phyloP scores from a whole-genome alignment of 2,888 invertebrate genomes.

The Chrysodeixis includens region DNA sequence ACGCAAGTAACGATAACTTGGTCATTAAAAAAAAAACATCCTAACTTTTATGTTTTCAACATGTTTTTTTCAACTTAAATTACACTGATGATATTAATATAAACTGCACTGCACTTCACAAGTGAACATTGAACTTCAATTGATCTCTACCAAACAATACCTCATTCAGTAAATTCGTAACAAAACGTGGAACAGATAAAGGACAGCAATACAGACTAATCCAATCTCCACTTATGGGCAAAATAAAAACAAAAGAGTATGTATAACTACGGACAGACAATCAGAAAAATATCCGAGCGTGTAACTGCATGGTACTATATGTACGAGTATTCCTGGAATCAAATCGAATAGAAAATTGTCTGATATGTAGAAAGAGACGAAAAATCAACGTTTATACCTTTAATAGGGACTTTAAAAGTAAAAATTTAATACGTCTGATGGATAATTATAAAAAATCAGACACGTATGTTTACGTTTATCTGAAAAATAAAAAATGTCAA shows the following conservation, averaged over 20 bases:
- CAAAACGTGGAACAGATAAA: constrained; percentile 30
- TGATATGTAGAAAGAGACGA: constrained; percentile 31
- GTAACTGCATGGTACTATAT: constrained; percentile 50
- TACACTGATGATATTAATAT: too few relatives aligned
- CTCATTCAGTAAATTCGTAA: constrained; percentile 41
- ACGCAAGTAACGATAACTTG: too few relatives aligned
- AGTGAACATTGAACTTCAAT: background rate
- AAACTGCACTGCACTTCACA: background rate
- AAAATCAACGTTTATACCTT: constrained; percentile 20
- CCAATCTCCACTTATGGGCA: constrained; percentile 52
- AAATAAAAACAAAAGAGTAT: constrained; percentile 51
- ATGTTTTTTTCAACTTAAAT: too few relatives aligned
- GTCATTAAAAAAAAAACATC: too few relatives aligned
- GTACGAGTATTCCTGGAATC: constrained; percentile 49
- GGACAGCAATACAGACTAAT: constrained; percentile 43
- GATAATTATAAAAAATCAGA: too few relatives aligned
- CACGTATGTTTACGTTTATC: too few relatives aligned
- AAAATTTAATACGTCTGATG: too few relatives aligned
- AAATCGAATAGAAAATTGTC: constrained; percentile 54
- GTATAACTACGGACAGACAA: constrained; percentile 54
- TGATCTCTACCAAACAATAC: constrained; percentile 11
- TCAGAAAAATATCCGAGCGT: constrained; percentile 54
- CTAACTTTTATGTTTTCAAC: too few relatives aligned
- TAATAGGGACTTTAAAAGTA: too few relatives aligned
- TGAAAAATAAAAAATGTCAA: too few relatives aligned